Evolutionary conservation across 2,113 vertebrate genomes (phyloP).

Genomic region (Cyrtonyx montezumae): DNA sequence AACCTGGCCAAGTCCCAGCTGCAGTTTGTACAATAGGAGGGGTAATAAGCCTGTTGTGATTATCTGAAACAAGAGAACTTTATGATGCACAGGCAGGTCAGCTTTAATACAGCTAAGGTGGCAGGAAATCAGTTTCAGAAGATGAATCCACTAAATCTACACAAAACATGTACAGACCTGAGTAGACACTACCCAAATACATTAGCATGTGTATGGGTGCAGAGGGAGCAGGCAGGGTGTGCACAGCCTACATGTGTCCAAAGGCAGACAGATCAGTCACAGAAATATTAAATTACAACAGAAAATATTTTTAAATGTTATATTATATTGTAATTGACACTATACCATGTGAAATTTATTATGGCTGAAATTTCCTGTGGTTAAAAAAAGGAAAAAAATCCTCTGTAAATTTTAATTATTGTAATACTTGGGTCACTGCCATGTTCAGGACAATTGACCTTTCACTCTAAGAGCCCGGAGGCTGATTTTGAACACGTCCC

Average conservation of each 20-base stretch:
- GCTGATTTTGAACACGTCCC: not conserved
- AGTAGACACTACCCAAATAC: not conserved
- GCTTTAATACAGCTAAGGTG: not conserved
- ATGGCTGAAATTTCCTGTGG: not conserved
- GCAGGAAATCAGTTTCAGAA: not conserved
- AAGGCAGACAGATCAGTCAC: not conserved
- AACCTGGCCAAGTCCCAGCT: not conserved
- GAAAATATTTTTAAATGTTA: not conserved
- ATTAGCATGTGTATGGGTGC: not conserved
- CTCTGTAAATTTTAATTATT: not conserved
- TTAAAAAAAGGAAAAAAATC: not conserved
- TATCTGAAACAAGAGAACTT: not conserved
- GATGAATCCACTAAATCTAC: not conserved
- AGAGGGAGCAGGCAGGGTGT: not conserved
- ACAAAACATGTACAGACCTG: not conserved
- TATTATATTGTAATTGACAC: not conserved
- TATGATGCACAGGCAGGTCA: not conserved
- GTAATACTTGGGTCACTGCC: not conserved
- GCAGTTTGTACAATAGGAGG: not conserved
- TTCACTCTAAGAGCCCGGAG: not conserved
- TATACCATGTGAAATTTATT: not conserved
- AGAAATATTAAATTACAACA: not conserved
- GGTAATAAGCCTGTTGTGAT: not conserved
- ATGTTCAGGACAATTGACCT: not conserved
- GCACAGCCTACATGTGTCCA: not conserved